These are phyloP conservation scores for Toxotes chatareus DNA, from an alignment of 2,113 vertebrate genomes.

Conservation along the genomic window DNA sequence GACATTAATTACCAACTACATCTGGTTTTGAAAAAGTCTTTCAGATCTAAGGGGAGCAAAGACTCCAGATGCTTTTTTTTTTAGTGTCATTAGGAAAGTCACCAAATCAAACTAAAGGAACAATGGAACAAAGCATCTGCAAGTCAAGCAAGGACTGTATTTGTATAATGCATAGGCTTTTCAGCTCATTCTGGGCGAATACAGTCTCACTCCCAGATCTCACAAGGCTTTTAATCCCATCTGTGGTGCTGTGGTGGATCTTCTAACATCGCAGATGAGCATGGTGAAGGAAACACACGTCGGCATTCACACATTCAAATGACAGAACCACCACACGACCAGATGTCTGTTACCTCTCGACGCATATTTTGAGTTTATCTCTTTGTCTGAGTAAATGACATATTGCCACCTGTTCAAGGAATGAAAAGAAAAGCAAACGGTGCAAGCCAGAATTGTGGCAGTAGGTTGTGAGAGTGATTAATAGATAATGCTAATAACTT, in stretches of 20 bases:
- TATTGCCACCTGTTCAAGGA: constrained; percentile 64
- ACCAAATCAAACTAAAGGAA: constrained; percentile 9
- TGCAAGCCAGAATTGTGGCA: constrained; percentile 18
- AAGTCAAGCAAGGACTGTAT: neutral
- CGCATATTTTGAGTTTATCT: constrained; percentile 49
- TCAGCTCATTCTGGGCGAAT: constrained; percentile 21
- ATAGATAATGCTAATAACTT: neutral
- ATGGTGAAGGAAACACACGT: constrained; percentile 20
- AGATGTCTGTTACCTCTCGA: constrained; percentile 56
- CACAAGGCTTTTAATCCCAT: constrained; percentile 43
- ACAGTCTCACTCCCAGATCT: constrained; percentile 20
- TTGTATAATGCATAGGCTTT: constrained; percentile 18
- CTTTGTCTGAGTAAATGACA: constrained; percentile 57
- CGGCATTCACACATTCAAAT: constrained; percentile 36
- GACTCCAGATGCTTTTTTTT: neutral
- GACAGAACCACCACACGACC: constrained; percentile 32
- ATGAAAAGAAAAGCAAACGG: constrained; percentile 6
- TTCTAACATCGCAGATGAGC: constrained; percentile 62
- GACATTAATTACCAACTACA: constrained; percentile 3
- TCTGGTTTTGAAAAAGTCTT: constrained; percentile 2
- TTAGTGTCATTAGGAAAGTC: neutral
- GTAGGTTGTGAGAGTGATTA: constrained; percentile 7
- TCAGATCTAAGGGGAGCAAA: neutral
- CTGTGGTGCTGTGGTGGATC: constrained; percentile 34
- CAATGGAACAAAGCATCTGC: constrained; percentile 1